Evolutionary conservation across 2,797 vertebrate genomes (phyloP), one percentile per base, ranked within the genome.

Genomic region (Amniataba percoides): DNA sequence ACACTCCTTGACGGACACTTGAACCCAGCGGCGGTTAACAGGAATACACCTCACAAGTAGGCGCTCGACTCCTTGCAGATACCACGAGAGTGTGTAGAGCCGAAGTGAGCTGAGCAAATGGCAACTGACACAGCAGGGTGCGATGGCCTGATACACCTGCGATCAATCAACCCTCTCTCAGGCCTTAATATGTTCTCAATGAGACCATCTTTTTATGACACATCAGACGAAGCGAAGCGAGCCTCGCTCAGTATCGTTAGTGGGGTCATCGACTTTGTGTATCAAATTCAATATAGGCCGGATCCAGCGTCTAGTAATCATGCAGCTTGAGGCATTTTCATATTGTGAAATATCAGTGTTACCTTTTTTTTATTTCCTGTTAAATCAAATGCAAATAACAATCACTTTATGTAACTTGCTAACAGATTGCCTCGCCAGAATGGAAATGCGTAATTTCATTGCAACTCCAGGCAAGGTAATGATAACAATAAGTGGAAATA

Each of bases 381-480:
- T 64, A 67, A 87, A 87, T 82, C 76, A 81, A 71, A 79, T 18
- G 48, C 55, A 76, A 80, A 77, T 58, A 74, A 63, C 55, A 76
- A 65, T 60, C 14, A 31, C 16, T 69, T 77, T 9, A 10, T 0
- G 2, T 46, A 59, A 80, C 49, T 70, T 59, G 16, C 11, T 15
- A 12, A 78, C 80, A 16, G 19, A 56, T 65, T 78, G 73, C 56
- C 70, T 78, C 52, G 62, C 36, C 36, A 36, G 11, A 70, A 40
- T 25, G 56, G 27, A 72, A 82, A 74, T 78, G 27, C 1, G 16
- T 27, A 66, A 27, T 82, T 83, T 85, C 23, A 75, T 64, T 69
- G 31, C 45, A 81, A 80, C 83, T 75, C 16, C 16, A 9, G 81
- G 87, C 80, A 71, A 78, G 48, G 52, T 46, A 60, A 77, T 78